Evolutionary conservation across 2,797 vertebrate species (phyloP).

Genomic region (Acomys russatus): DNA sequence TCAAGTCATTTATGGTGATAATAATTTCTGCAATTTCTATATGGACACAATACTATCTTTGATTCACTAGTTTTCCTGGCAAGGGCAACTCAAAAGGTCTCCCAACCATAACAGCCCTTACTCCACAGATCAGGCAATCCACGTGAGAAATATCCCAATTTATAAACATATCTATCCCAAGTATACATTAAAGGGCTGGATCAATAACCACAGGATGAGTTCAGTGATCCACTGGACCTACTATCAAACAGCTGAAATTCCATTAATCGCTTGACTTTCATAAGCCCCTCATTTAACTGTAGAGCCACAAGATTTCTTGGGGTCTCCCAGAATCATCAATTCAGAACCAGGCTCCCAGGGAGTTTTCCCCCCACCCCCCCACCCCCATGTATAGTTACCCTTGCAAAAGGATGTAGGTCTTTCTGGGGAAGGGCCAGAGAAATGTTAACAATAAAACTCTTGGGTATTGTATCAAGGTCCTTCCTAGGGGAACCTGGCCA

Average conservation of each 20-base stretch:
- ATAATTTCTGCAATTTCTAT: not conserved
- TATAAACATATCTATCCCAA: not conserved
- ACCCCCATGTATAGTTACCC: too few relatives aligned
- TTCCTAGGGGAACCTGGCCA: not conserved
- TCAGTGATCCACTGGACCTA: too few relatives aligned
- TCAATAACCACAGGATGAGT: not conserved
- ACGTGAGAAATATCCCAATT: not conserved
- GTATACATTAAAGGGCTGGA: not conserved
- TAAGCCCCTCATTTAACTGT: not conserved
- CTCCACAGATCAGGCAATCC: not conserved
- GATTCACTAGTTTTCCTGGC: not conserved
- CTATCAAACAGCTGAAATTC: not conserved
- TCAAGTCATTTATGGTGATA: not conserved
- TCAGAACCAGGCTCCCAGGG: not conserved
- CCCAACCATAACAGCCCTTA: too few relatives aligned
- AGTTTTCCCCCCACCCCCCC: too few relatives aligned
- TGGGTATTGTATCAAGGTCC: not conserved
- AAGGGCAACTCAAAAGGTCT: not conserved
- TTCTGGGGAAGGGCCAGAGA: not conserved
- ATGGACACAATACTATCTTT: not conserved
- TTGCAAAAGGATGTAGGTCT: not conserved
- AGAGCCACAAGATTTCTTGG: not conserved
- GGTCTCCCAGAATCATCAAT: not conserved
- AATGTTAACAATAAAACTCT: not conserved
- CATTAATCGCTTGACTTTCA: too few relatives aligned